phyloP scores from a whole-genome alignment of 2,797 vertebrate genomes.

The Syndactyla subalaris region DNA sequence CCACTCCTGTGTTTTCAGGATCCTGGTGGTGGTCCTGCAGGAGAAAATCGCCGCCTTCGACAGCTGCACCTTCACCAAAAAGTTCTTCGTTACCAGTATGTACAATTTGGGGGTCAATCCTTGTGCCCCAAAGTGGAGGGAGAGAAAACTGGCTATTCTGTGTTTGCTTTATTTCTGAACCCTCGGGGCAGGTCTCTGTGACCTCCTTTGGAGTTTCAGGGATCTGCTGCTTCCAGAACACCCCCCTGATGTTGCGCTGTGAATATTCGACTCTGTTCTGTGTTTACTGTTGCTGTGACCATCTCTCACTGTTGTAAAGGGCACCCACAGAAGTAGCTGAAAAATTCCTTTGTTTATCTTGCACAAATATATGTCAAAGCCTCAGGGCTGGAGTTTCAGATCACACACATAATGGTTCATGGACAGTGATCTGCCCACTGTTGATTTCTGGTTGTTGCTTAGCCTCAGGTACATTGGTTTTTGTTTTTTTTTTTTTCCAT shows the following conservation, averaged over 20 bases:
- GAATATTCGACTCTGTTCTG: neutral
- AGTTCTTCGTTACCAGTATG: conserved; percentile 99
- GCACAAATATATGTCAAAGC: neutral
- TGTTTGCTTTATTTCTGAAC: neutral
- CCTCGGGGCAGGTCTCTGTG: neutral
- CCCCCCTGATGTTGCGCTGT: neutral
- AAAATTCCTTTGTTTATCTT: neutral
- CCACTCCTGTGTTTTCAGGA: conserved; percentile 77
- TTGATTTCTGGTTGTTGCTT: neutral
- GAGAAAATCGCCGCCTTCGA: conserved; percentile 99
- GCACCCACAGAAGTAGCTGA: neutral
- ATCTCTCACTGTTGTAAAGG: neutral
- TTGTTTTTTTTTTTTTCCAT: neutral
- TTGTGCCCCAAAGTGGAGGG: neutral
- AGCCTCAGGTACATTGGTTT: neutral
- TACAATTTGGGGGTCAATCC: neutral
- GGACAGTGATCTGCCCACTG: accelerated
- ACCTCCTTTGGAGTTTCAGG: neutral
- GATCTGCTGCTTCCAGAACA: neutral
- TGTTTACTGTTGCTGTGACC: neutral
- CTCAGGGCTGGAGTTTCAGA: neutral
- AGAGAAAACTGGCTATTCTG: neutral
- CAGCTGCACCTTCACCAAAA: conserved; percentile 98
- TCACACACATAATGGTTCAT: neutral
- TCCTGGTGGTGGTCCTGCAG: conserved; percentile 94